Conservation (phyloP, 1,140 invertebrate species). For the Wasmannia auropunctata region DNA sequence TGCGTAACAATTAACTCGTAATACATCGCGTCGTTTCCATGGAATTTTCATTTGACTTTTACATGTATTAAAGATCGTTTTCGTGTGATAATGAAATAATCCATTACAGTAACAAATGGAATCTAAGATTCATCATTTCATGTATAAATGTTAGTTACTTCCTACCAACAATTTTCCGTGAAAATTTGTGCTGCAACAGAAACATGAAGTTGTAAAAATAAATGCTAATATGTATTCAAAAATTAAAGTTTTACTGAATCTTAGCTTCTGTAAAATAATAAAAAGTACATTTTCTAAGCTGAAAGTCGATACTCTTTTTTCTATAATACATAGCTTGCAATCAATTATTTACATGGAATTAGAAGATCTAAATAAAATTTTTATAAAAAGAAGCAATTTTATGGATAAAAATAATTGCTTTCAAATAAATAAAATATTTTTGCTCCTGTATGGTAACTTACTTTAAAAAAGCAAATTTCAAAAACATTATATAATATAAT, state of each 20-base stretch:
- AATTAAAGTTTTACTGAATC: not conserved
- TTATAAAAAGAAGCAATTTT: not conserved
- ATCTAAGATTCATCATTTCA: not conserved
- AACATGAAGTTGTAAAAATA: not conserved
- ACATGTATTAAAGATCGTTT: not conserved
- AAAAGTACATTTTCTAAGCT: not conserved
- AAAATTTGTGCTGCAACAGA: not conserved
- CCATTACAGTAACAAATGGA: constrained; percentile 15
- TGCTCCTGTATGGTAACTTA: no score
- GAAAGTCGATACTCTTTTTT: not conserved
- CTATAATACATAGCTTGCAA: not conserved
- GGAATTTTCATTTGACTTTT: constrained; percentile 1
- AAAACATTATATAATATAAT: not conserved
- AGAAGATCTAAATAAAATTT: not conserved
- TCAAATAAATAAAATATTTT: not conserved
- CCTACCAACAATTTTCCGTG: not conserved
- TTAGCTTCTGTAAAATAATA: not conserved
- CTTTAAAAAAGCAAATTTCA: not conserved
- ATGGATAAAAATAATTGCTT: not conserved
- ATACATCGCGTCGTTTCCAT: not conserved
- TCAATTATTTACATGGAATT: not conserved
- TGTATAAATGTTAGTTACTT: constrained; percentile 2
- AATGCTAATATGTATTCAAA: not conserved
- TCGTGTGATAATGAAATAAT: constrained; percentile 28
- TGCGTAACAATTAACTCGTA: constrained; percentile 36